These are phyloP conservation scores for Rhinophrynus dorsalis DNA, from an alignment of 2,797 vertebrate genomes.

Conservation along the genomic window DNA sequence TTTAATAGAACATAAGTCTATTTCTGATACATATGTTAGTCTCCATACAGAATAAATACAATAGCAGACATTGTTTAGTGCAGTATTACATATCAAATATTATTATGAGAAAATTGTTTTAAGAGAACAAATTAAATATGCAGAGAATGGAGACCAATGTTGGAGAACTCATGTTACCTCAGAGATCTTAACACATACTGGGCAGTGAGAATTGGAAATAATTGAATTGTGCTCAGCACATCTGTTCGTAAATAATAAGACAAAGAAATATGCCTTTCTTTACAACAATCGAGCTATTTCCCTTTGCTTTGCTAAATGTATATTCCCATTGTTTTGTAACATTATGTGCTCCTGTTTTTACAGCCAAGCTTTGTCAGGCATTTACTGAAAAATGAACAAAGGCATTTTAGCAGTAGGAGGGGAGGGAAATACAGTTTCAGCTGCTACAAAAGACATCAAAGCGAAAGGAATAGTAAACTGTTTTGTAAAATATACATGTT, in stretches of 20 bases:
- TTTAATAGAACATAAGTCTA: too few species aligned
- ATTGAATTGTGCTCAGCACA: constrained; percentile 58
- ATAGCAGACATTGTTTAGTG: not conserved
- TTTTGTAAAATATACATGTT: too few species aligned
- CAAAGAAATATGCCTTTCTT: constrained; percentile 51
- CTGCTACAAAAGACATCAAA: too few species aligned
- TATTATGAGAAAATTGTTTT: too few species aligned
- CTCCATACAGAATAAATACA: too few species aligned
- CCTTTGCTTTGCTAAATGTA: not conserved
- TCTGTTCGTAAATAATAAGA: constrained; percentile 57
- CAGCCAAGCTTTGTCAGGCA: too few species aligned
- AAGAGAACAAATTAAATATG: constrained; percentile 25
- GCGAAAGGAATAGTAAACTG: too few species aligned
- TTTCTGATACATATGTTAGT: too few species aligned
- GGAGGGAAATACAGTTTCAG: too few species aligned
- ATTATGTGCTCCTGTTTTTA: not conserved
- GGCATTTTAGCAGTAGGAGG: too few species aligned
- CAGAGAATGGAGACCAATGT: not conserved
- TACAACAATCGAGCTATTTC: constrained; percentile 8
- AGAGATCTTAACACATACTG: constrained; percentile 34
- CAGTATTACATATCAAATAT: too few species aligned
- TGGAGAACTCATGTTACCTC: constrained; percentile 2
- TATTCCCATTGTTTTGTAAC: not conserved
- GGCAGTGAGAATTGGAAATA: constrained; percentile 53
- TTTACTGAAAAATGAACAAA: not conserved